phyloP scores from a whole-genome alignment of 2,797 vertebrate species.

The Mustela erminea region DNA sequence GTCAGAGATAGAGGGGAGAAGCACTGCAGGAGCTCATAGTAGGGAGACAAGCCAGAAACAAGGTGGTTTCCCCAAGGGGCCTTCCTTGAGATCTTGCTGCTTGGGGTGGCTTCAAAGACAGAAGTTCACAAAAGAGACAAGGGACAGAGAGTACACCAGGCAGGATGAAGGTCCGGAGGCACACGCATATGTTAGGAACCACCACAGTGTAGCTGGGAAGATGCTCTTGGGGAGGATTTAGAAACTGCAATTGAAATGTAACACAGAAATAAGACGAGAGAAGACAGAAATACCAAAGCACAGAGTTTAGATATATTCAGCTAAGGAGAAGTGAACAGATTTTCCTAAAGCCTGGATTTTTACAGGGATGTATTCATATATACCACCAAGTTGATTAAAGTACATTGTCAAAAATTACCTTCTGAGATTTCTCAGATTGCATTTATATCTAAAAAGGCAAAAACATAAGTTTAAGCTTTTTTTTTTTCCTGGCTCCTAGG shows the following conservation, averaged over 20 bases:
- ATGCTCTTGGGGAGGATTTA: not conserved
- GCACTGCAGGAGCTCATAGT: not conserved
- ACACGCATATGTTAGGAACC: accelerated
- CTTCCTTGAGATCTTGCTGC: not conserved
- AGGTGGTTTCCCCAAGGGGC: not conserved
- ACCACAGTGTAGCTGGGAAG: not conserved
- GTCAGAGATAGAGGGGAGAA: not conserved
- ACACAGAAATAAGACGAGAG: not conserved
- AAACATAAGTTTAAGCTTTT: not conserved
- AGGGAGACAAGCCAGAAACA: not conserved
- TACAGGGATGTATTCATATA: not conserved
- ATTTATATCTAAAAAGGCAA: not conserved
- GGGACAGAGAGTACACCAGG: not conserved
- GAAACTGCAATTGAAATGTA: not conserved
- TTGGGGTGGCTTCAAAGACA: not conserved
- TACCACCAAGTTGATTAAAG: not conserved
- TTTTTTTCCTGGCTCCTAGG: not conserved
- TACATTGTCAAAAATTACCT: constrained; percentile 23
- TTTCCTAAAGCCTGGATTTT: not conserved
- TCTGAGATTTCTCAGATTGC: not conserved
- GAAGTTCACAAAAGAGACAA: not conserved
- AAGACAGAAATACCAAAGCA: not conserved
- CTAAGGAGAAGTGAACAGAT: constrained; percentile 12
- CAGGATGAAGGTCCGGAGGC: not conserved
- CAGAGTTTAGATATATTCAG: not conserved